phyloP scores from a whole-genome alignment of 2,797 vertebrate species.

The Molossus alvarezi region DNA sequence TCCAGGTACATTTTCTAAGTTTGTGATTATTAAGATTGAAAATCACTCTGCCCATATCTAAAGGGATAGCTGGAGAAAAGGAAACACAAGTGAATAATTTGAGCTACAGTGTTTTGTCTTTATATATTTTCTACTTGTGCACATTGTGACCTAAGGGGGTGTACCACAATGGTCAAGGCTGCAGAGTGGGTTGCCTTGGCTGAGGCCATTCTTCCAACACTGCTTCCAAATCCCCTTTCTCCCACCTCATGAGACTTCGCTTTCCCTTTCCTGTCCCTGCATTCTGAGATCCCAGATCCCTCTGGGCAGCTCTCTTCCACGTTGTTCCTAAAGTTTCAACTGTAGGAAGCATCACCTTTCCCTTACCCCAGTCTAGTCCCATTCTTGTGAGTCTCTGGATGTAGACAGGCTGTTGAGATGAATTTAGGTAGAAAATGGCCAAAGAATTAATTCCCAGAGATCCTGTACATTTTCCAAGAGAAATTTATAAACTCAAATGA shows the following conservation, averaged over 20 bases:
- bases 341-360: background rate
- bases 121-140: background rate
- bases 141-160: background rate
- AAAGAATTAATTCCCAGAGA: background rate
- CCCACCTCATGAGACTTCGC: background rate
- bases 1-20: constrained; percentile 90
- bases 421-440: background rate
- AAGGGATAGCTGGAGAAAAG: background rate
- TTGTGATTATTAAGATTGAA: background rate
- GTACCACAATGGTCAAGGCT: background rate
- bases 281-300: background rate
- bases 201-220: background rate
- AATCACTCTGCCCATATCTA: background rate
- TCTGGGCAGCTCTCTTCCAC: background rate
- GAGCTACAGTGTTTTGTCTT: background rate
- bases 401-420: background rate
- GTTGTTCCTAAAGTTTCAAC: background rate
- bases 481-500: background rate
- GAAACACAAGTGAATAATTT: background rate
- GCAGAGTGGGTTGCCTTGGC: background rate
- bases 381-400: background rate
- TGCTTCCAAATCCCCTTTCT: background rate
- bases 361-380: background rate
- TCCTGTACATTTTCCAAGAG: background rate
- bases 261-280: background rate